Conservation (phyloP, 2,797 vertebrate species). For the Carcharodon carcharias region DNA sequence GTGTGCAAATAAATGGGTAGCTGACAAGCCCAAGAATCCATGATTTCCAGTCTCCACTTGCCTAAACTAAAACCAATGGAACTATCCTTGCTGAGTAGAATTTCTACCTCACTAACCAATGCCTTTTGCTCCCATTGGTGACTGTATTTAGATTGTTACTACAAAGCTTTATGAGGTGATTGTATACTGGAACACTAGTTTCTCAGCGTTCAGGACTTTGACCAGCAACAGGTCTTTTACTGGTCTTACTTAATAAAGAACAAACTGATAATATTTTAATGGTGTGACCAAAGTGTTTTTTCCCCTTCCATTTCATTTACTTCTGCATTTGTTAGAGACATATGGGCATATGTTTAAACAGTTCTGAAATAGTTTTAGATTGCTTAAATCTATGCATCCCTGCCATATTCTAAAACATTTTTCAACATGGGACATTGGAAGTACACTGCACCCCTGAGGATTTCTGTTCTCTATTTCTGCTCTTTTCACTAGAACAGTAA, state of each 20-base stretch:
- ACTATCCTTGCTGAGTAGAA: neutral
- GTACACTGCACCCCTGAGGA: slow-evolving; percentile 3
- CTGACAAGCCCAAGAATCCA: neutral
- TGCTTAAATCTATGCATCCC: neutral
- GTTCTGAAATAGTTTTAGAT: slow-evolving; percentile 3
- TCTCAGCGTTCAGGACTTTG: neutral
- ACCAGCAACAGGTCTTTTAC: neutral
- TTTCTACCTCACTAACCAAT: neutral
- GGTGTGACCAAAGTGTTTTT: neutral
- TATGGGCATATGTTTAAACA: slow-evolving; percentile 22
- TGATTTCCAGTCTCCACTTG: neutral
- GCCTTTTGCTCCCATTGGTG: neutral
- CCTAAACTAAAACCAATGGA: neutral
- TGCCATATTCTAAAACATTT: slow-evolving; percentile 22
- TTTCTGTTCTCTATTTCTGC: neutral
- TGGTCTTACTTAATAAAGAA: neutral
- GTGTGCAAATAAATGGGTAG: neutral
- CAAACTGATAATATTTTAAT: neutral
- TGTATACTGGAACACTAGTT: neutral
- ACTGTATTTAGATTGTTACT: neutral
- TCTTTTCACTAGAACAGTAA: neutral
- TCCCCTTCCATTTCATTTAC: neutral
- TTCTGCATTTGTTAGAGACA: neutral
- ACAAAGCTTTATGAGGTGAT: neutral
- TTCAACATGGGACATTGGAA: slow-evolving; percentile 20